These are phyloP conservation scores for Drosophila leonis DNA, from an alignment of 2,888 invertebrate species.

Conservation along the genomic window DNA sequence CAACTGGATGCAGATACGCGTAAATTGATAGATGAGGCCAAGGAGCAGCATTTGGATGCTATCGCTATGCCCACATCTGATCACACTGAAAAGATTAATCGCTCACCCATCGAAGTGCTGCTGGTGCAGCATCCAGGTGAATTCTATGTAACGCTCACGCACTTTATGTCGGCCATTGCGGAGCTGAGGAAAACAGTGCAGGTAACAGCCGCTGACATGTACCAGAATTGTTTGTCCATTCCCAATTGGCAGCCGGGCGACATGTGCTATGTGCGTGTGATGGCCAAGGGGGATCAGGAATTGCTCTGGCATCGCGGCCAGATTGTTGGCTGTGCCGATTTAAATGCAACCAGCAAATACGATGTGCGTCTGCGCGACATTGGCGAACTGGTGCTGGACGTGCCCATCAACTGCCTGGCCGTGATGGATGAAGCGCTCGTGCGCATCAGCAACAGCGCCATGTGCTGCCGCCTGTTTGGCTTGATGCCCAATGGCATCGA, in stretches of 20 bases:
- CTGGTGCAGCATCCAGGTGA: conserved; percentile 87
- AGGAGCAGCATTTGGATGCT: conserved; percentile 1
- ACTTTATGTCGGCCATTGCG: conserved; percentile 86
- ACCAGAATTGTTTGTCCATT: background rate
- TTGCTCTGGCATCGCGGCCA: conserved; percentile 87
- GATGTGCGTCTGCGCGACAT: conserved; percentile 89
- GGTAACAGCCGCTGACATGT: conserved; percentile 33
- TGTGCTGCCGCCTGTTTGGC: conserved; percentile 90
- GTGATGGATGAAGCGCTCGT: conserved; percentile 86
- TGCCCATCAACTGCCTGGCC: conserved; percentile 85
- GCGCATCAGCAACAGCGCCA: conserved; percentile 87
- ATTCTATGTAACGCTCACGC: conserved; percentile 87
- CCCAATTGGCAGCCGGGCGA: conserved; percentile 87
- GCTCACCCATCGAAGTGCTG: conserved; percentile 84
- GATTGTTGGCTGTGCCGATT: conserved; percentile 7
- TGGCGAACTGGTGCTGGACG: conserved; percentile 86
- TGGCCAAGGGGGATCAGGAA: conserved; percentile 67
- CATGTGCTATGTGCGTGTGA: conserved; percentile 86
- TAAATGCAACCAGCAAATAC: conserved; percentile 33
- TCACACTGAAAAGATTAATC: conserved; percentile 32
- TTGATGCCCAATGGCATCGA: conserved; percentile 89
- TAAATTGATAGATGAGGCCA: conserved; percentile 32
- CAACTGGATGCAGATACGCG: conserved; percentile 24
- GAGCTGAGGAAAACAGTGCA: conserved; percentile 87
- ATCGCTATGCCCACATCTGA: accelerated